Conservation (phyloP, 2,113 vertebrate genomes). For the Leiothrix lutea region DNA sequence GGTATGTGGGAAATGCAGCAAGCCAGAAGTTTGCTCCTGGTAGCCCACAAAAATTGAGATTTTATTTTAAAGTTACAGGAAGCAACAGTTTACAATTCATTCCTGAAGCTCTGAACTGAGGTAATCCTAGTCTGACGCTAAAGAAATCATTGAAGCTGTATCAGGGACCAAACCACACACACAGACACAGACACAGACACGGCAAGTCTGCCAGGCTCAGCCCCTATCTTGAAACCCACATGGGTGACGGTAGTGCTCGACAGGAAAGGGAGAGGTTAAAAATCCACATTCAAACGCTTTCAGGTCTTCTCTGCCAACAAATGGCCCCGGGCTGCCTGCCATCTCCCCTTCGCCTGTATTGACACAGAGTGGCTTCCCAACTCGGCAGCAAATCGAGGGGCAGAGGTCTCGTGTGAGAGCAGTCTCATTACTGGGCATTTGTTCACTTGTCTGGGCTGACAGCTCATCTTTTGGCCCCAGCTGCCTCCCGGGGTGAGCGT, state of each 20-base stretch:
- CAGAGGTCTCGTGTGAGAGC: background rate
- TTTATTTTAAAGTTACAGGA: background rate
- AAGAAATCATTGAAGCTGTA: background rate
- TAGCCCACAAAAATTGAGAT: background rate
- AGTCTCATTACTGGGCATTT: background rate
- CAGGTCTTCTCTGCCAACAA: background rate
- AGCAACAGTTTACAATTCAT: background rate
- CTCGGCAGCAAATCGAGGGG: background rate
- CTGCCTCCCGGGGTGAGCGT: background rate
- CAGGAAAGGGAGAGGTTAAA: conserved; percentile 30
- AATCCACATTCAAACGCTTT: background rate
- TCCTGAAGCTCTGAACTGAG: background rate
- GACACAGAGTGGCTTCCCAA: background rate
- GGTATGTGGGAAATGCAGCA: background rate
- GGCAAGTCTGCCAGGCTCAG: background rate
- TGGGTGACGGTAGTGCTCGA: background rate
- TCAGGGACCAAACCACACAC: background rate
- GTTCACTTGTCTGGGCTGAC: background rate
- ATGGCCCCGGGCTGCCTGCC: background rate
- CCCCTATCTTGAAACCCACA: background rate
- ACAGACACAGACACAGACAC: background rate
- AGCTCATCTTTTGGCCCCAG: background rate
- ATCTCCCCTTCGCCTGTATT: background rate
- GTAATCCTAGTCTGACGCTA: background rate
- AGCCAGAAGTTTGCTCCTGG: background rate